Conservation (phyloP, 2,888 invertebrate species). For the Nomada hirtipes region DNA sequence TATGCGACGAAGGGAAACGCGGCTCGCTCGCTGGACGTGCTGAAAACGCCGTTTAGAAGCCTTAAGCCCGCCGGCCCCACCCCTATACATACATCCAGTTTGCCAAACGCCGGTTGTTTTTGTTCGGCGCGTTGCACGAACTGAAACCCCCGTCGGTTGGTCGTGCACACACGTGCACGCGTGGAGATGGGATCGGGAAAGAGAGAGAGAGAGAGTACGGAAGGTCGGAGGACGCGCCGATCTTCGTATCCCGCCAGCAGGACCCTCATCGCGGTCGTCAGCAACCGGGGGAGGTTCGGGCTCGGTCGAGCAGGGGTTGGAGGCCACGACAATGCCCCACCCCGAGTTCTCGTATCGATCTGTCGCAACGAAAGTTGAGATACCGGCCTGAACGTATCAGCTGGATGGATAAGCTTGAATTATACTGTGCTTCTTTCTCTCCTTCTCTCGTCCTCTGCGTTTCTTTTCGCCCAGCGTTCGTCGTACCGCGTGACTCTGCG, state of each 20-base stretch:
- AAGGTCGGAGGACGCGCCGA: conserved; percentile 55
- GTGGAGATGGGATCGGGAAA: not conserved
- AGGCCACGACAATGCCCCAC: conserved; percentile 72
- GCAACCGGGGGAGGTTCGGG: conserved; percentile 62
- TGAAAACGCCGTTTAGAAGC: conserved; percentile 66
- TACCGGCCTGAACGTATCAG: conserved; percentile 73
- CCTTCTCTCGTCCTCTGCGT: not conserved
- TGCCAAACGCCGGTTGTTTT: conserved; percentile 67
- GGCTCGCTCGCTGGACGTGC: conserved; percentile 57
- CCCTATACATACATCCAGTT: conserved; percentile 51
- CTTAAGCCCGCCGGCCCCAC: conserved; percentile 53
- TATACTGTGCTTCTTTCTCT: conserved; percentile 33
- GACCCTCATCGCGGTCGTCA: conserved; percentile 71
- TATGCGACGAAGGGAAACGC: conserved; percentile 42
- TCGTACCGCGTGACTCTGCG: conserved; percentile 24
- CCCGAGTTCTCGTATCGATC: conserved; percentile 76
- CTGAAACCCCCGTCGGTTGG: conserved; percentile 48
- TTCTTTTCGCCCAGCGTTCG: not conserved
- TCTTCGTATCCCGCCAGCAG: conserved; percentile 67
- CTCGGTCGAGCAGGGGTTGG: conserved; percentile 44
- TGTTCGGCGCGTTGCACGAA: conserved; percentile 64
- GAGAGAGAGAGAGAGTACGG: conserved; percentile 24
- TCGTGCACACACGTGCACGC: conserved; percentile 12
- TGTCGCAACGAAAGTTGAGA: conserved; percentile 77
- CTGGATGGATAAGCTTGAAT: conserved; percentile 70